Base-by-base conservation (phyloP, 1,140 invertebrate genomes). In the Leptinotarsa texana region DNA sequence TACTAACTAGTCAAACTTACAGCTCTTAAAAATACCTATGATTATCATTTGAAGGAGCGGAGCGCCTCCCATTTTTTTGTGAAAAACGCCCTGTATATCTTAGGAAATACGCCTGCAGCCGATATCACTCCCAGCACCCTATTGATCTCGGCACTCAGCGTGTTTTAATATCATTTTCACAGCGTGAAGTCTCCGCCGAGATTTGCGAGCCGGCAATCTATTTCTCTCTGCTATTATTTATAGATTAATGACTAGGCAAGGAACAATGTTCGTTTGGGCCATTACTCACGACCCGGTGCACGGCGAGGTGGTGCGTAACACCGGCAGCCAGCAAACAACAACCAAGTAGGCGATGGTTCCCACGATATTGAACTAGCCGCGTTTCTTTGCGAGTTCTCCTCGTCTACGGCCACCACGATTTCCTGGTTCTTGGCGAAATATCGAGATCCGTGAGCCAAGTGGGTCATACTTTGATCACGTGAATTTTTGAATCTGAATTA, bases 231-330 rank as follows among this genome's bases (percentile, higher is more conserved):
- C 69, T 71, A 71, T 71, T 71, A 71, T 71, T 71, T 49, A 71
- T 62, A 62, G 69, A 71, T 71, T 71, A 71, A 71, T 62, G 69
- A 71, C 69, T 62, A 18, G 57, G 69, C 69, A 62, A 49, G 21
- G 69, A 71, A 63, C 71, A 73, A 42, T 65, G 71, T 65, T 73
- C 71, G 71, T 73, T 73, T 65, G 27, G 33, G 24, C 24, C 71
- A 73, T 73, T 65, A 73, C 62, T 73, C 71, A 73, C 71, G 71
- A 73, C 21, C 24, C n/a, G n/a, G 15, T 42, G 51, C n/a, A 57
- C 51, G n/a, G 51, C 51, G 51, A 57, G 51, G 51, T 24, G 65
- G 24, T 42, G 65, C 65, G 65, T 67, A 67, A 67, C 65, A 33
- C 65, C 65, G 65, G 65, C 42, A 67, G 65, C 22, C 24, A 67